phyloP scores from a whole-genome alignment of 2,888 invertebrate genomes.

The Andrena camellia region DNA sequence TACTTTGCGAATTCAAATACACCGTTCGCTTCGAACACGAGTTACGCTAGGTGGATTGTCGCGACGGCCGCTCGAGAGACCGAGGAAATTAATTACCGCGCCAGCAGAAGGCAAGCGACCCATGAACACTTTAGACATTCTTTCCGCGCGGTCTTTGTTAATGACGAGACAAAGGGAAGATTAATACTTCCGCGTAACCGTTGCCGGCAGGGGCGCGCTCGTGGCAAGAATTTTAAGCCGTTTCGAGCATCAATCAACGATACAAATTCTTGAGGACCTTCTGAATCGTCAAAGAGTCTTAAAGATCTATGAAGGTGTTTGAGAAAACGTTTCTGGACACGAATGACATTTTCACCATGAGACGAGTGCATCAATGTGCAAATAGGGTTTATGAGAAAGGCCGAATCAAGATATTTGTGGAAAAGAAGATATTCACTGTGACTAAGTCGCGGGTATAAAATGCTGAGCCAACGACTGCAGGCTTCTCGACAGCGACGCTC shows the following conservation, averaged over 20 bases:
- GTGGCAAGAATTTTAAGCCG: background rate
- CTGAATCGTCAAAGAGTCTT: background rate
- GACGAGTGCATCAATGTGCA: background rate
- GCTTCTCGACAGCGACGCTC: background rate
- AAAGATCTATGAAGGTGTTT: background rate
- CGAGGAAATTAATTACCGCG: slow-evolving; percentile 4
- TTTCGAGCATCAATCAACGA: background rate
- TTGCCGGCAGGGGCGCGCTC: background rate
- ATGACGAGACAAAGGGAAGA: background rate
- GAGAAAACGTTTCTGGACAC: background rate
- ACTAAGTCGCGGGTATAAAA: background rate
- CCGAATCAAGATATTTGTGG: too few species aligned
- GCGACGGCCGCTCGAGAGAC: background rate
- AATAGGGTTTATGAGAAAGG: background rate
- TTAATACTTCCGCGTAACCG: background rate
- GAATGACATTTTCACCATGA: background rate
- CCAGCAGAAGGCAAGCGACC: background rate
- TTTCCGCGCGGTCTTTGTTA: slow-evolving; percentile 8
- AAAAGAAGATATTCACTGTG: too few species aligned
- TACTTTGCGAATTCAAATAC: background rate
- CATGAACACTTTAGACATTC: slow-evolving; percentile 6
- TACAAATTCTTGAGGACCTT: background rate
- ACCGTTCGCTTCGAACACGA: background rate
- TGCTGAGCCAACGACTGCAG: background rate
- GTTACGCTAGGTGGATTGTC: background rate